Percentiles rank a stretch among this genome's conserved stretches.
Conservation (phyloP, 2,888 invertebrate genomes). For the Dendrolimus houi region DNA sequence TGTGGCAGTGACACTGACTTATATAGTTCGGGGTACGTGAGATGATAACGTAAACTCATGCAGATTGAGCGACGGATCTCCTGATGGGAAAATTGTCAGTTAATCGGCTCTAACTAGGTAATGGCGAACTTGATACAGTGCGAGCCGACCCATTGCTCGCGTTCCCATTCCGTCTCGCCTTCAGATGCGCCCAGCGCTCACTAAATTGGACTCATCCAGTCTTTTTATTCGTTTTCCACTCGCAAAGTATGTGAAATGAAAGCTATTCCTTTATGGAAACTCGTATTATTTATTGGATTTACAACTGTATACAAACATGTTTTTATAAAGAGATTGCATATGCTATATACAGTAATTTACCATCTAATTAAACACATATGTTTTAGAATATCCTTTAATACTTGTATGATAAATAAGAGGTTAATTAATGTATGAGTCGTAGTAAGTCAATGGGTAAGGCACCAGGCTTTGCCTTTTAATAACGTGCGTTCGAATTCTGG, state of each 20-base stretch:
- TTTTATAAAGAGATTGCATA: too few relatives aligned
- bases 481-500: too few relatives aligned
- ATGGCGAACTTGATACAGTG: slow-evolving; percentile 55
- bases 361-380: too few relatives aligned
- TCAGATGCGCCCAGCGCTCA: slow-evolving; percentile 10
- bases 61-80: slow-evolving; percentile 40
- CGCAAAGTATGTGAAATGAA: background rate
- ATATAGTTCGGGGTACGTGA: slow-evolving; percentile 27
- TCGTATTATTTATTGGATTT: background rate
- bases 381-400: too few relatives aligned
- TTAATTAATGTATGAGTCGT: too few relatives aligned
- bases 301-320: too few relatives aligned
- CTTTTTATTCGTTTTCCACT: background rate
- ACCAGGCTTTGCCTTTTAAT: too few relatives aligned
- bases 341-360: too few relatives aligned
- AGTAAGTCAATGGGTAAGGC: too few relatives aligned
- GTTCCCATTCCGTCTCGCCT: slow-evolving; percentile 24
- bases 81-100: slow-evolving; percentile 60
- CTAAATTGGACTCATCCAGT: slow-evolving; percentile 8
- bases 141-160: slow-evolving; percentile 35
- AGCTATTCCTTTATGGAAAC: background rate
- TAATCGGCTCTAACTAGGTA: slow-evolving; percentile 63
- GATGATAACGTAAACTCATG: slow-evolving; percentile 32
- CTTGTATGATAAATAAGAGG: too few relatives aligned
- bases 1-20: background rate